phyloP scores from a whole-genome alignment of 1,140 invertebrate species.

The Lepidotrigona ventralis region DNA sequence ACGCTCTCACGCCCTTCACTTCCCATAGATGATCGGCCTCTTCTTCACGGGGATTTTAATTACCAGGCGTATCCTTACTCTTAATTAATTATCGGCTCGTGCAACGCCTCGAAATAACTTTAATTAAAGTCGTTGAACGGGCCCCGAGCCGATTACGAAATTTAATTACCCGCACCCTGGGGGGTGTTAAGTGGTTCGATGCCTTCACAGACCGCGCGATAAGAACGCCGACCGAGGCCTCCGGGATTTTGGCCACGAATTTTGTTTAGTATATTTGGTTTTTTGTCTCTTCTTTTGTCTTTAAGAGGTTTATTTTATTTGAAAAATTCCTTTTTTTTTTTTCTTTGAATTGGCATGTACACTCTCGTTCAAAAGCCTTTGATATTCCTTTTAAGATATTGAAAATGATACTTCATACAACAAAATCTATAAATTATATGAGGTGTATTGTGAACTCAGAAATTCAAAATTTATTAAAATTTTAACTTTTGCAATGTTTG shows the following conservation, averaged over 20 bases:
- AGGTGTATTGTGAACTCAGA: no score
- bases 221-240: conserved; percentile 43
- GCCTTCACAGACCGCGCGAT: conserved; percentile 20
- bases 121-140: conserved; percentile 72
- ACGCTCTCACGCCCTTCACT: conserved; percentile 18
- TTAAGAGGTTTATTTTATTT: neutral
- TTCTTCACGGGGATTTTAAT: conserved; percentile 66
- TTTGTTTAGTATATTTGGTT: neutral
- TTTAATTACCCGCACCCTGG: conserved; percentile 57
- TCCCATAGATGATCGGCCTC: conserved; percentile 58
- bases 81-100: conserved; percentile 65
- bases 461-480: no score
- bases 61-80: conserved; percentile 63
- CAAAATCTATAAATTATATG: no score
- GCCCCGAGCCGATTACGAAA: conserved; percentile 54
- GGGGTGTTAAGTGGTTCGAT: conserved; percentile 47
- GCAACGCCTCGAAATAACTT: conserved; percentile 72
- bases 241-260: neutral
- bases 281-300: neutral
- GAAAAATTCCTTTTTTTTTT: neutral
- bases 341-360: neutral
- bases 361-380: no score
- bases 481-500: neutral
- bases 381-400: no score
- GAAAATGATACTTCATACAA: no score